phyloP scores from a whole-genome alignment of 2,888 invertebrate genomes.

The Dione juno region DNA sequence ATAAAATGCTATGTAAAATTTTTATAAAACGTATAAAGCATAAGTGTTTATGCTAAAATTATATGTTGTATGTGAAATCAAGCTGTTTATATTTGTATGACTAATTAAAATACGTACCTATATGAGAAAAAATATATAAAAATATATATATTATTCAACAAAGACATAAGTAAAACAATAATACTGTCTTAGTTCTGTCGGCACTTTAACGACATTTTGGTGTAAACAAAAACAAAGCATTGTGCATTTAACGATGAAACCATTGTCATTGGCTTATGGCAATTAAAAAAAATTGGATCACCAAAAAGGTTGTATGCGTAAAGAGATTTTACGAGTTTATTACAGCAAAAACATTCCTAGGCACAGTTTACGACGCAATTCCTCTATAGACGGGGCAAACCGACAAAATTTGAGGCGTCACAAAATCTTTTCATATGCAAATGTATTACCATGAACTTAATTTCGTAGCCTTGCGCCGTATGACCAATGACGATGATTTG shows the following conservation, averaged over 20 bases:
- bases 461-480: constrained; percentile 60
- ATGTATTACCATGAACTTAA: constrained; percentile 76
- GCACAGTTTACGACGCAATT: constrained; percentile 62
- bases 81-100: too few species aligned
- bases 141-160: not conserved
- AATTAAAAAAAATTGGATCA: constrained; percentile 41
- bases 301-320: constrained; percentile 43
- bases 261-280: constrained; percentile 52
- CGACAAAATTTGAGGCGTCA: constrained; percentile 61
- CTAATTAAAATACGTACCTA: not conserved
- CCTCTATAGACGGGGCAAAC: constrained; percentile 29
- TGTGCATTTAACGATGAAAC: constrained; percentile 68
- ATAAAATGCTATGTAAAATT: too few species aligned
- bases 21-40: too few species aligned
- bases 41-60: too few species aligned
- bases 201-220: constrained; percentile 54
- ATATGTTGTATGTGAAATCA: too few species aligned
- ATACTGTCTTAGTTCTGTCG: constrained; percentile 50
- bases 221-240: constrained; percentile 63
- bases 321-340: constrained; percentile 67
- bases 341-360: constrained; percentile 67
- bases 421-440: constrained; percentile 76
- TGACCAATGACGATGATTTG: constrained; percentile 65
- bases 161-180: constrained; percentile 5
- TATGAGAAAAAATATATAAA: not conserved